Base-by-base conservation (phyloP, 2,113 vertebrate genomes). In the Thalassarche chlororhynchos region DNA sequence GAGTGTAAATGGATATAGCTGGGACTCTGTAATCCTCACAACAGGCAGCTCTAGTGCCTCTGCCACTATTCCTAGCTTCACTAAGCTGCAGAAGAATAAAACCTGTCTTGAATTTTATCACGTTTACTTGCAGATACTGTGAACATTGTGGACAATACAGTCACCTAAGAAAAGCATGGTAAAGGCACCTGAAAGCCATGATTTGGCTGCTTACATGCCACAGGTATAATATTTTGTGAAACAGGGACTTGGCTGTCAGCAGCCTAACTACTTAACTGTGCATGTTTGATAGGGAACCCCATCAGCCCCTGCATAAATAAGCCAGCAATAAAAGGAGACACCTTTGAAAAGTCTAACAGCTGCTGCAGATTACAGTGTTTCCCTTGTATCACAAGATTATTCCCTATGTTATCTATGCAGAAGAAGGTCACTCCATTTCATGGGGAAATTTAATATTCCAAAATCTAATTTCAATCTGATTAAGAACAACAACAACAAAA, bases 401-500 rank as follows among this genome's bases (percentile, higher is more conserved):
- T 92, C 25, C 17, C 6, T 44, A 75, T 76, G 20, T 90, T 83
- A 65, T 34, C 64, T 79, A 24, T 42, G 40, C 42, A 95, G 69
- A 91, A 74, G 66, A 60, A 95, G 80, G 89, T 95, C 61, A 84
- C 23, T 95, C 29, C 28, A 44, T 84, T 92, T 84, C 69, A 40
- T 16, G 13, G 10, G 28, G n/a, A 42, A 93, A 92, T 87, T 68
- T 89, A 90, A 80, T 89, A 92, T 58, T 87, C 72, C 24, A 81
- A 92, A 94, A 81, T 75, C 68, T 89, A 90, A 71, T 94, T 96
- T 95, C 76, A 89, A 47, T 79, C 55, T 93, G 88, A 84, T 86
- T 84, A 92, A 80, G 44, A 91, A 74, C 23, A 76, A 77, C 29
- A 74, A 49, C 54, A 90, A 76, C n/a, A 65, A 90, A 89, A 89